A percentile compares a stretch with the other conserved stretches of the same genome.
Evolutionary conservation across 2,888 invertebrate species (phyloP).

Genomic region (Masnerella sp.): DNA sequence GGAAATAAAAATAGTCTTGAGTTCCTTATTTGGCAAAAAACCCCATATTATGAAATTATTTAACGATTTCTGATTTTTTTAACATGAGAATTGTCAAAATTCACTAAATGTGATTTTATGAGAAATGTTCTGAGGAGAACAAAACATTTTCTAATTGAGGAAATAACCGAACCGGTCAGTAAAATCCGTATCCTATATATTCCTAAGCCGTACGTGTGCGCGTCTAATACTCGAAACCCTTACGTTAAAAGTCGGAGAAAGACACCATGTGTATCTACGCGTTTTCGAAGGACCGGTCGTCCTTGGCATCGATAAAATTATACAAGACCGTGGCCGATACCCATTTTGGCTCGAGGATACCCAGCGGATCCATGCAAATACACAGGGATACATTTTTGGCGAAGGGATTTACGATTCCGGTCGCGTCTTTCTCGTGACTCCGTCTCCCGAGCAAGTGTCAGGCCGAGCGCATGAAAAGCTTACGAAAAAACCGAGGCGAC

Average conservation of each 20-base stretch:
- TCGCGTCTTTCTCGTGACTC: conserved; percentile 60
- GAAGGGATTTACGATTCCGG: conserved; percentile 67
- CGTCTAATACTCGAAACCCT: conserved; percentile 48
- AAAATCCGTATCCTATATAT: not conserved
- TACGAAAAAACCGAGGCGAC: conserved; percentile 55
- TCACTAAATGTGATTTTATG: no score
- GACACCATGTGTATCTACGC: conserved; percentile 55
- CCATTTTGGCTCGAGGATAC: conserved; percentile 58
- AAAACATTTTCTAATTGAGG: no score
- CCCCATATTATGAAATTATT: no score
- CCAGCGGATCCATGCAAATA: conserved; percentile 53
- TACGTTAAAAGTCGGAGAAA: conserved; percentile 45
- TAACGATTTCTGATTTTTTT: no score
- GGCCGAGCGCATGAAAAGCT: conserved; percentile 58
- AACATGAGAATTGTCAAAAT: no score
- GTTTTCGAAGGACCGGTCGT: conserved; percentile 60
- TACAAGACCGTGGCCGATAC: conserved; percentile 58
- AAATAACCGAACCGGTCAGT: no score
- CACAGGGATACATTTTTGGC: conserved; percentile 56
- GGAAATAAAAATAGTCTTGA: no score
- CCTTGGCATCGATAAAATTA: conserved; percentile 62
- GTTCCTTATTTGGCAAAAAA: no score
- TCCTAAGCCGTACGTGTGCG: conserved; percentile 5
- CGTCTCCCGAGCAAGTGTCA: conserved; percentile 54
- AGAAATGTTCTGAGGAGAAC: no score